Evolutionary conservation across 2,113 vertebrate genomes (phyloP).

Genomic region (Oryzias javanicus): DNA sequence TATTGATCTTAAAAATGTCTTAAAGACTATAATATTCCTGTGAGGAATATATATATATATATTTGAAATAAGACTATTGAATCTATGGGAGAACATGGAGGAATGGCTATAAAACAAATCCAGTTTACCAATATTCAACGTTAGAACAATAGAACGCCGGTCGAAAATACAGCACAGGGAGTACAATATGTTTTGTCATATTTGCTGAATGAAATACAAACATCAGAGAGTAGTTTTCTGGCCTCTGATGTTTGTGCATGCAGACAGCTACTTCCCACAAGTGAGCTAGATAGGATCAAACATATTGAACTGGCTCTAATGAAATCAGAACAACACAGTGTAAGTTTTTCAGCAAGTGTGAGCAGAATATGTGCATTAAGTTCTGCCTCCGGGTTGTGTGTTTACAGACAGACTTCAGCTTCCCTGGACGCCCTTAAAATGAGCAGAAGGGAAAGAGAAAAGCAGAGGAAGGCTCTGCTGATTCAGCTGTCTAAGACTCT

Average conservation of each 20-base stretch:
- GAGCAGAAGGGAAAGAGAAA: constrained; percentile 34
- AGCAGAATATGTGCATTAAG: constrained; percentile 34
- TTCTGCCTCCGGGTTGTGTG: constrained; percentile 55
- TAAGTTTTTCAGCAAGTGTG: constrained; percentile 57
- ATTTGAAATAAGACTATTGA: no score
- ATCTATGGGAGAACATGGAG: constrained; percentile 29
- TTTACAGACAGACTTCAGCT: constrained; percentile 54
- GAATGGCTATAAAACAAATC: constrained; percentile 58
- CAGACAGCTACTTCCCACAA: constrained; percentile 13
- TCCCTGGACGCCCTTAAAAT: constrained; percentile 45
- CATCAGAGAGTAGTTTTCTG: constrained; percentile 6
- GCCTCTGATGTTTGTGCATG: neutral
- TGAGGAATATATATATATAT: no score
- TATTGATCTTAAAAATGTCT: no score
- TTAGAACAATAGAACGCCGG: constrained; percentile 59
- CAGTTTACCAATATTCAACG: constrained; percentile 53
- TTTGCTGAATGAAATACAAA: constrained; percentile 43
- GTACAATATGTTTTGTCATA: constrained; percentile 51
- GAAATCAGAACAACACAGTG: constrained; percentile 34
- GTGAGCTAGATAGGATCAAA: constrained; percentile 12
- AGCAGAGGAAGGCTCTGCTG: constrained; percentile 42
- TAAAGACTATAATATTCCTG: no score
- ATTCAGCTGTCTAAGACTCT: constrained; percentile 50
- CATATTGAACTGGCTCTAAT: constrained; percentile 22
- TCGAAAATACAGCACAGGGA: constrained; percentile 49